Conservation (phyloP, 2,113 vertebrate species). For the Dasyprocta punctata region DNA sequence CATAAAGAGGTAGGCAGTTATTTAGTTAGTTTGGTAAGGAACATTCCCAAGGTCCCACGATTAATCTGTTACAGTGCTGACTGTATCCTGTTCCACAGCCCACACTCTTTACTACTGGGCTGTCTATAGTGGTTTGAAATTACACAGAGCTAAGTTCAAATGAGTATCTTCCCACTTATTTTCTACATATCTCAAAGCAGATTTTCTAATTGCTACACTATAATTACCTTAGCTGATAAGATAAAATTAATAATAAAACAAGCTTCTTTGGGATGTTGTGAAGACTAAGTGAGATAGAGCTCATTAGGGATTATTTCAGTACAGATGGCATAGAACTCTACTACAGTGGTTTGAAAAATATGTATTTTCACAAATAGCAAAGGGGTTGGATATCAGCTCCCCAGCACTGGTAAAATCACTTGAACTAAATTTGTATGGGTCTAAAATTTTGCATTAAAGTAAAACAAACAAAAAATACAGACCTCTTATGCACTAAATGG, state of each 20-base stretch:
- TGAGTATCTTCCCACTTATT: not conserved
- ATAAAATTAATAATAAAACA: not conserved
- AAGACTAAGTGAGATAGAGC: not conserved
- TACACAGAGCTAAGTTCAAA: not conserved
- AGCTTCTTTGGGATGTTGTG: not conserved
- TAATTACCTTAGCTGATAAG: not conserved
- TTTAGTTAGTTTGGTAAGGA: not conserved
- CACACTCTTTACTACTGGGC: fast-evolving
- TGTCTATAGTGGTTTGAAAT: fast-evolving
- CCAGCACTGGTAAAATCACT: not conserved
- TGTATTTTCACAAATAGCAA: not conserved
- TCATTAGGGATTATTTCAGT: not conserved
- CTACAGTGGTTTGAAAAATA: not conserved
- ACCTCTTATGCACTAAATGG: not conserved
- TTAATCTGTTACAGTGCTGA: not conserved
- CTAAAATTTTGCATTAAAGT: not conserved
- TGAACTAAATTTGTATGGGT: not conserved
- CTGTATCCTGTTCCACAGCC: not conserved
- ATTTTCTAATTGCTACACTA: not conserved
- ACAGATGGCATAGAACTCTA: not conserved
- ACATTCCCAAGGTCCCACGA: not conserved
- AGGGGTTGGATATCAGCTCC: not conserved
- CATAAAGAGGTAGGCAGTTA: not conserved
- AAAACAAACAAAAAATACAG: not conserved
- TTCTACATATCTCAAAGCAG: not conserved